Conservation (phyloP, 2,888 invertebrate genomes). For the Chelonus formosanus region DNA sequence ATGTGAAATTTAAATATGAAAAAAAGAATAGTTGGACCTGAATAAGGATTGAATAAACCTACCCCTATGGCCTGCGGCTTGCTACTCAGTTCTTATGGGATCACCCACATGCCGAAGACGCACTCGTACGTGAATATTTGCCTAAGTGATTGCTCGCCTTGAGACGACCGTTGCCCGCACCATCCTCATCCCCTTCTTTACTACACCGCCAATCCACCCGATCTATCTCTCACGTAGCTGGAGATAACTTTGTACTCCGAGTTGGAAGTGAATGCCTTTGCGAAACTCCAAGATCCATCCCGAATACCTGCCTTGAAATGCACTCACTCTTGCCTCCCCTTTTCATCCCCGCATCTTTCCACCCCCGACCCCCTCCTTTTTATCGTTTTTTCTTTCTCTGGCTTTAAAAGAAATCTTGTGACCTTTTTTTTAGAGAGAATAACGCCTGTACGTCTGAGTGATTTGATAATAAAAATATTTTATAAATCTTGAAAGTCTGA, state of each 20-base stretch:
- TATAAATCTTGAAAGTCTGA: too few relatives aligned
- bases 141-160: slow-evolving; percentile 57
- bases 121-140: slow-evolving; percentile 62
- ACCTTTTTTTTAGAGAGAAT: too few relatives aligned
- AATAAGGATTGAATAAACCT: slow-evolving; percentile 7
- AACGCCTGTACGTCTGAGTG: too few relatives aligned
- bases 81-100: slow-evolving; percentile 6
- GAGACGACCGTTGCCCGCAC: slow-evolving; percentile 37
- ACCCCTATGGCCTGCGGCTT: slow-evolving; percentile 15
- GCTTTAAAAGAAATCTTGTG: not conserved
- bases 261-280: slow-evolving; percentile 35
- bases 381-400: not conserved
- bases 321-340: not conserved
- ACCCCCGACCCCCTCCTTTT: not conserved
- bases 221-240: slow-evolving; percentile 37
- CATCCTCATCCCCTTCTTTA: slow-evolving; percentile 25
- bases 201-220: slow-evolving; percentile 29
- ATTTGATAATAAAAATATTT: too few relatives aligned
- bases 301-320: slow-evolving; percentile 31
- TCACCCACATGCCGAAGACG: slow-evolving; percentile 58
- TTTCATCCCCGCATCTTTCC: not conserved
- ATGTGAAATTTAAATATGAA: slow-evolving; percentile 10
- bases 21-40: not conserved
- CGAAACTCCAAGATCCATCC: slow-evolving; percentile 40
- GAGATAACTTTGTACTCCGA: slow-evolving; percentile 45